Percentiles rank a stretch among this genome's conserved stretches.
Evolutionary conservation across 1,140 invertebrate genomes (phyloP).

Genomic region (Drosophila rhopaloa): DNA sequence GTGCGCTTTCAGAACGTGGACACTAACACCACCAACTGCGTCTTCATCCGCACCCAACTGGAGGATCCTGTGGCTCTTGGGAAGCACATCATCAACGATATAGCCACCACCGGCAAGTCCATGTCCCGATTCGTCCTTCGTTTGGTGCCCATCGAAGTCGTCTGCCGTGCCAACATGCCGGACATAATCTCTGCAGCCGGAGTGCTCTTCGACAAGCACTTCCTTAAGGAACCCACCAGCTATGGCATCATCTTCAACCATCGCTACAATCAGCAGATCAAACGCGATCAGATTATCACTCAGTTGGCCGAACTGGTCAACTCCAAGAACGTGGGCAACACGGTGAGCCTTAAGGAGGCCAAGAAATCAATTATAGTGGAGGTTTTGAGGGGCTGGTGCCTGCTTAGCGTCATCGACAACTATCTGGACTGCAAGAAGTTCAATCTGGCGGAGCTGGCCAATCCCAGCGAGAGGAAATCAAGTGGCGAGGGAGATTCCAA

Average conservation of each 20-base stretch:
- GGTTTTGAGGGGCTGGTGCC: conserved; percentile 89
- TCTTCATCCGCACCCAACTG: conserved; percentile 93
- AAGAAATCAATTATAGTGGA: conserved; percentile 92
- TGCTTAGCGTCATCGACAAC: conserved; percentile 88
- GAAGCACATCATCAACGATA: conserved; percentile 89
- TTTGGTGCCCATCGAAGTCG: conserved; percentile 91
- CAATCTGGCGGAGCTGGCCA: conserved; percentile 86
- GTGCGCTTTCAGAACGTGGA: conserved; percentile 88
- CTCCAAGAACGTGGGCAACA: conserved; percentile 89
- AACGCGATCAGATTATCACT: conserved; percentile 89
- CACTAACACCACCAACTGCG: conserved; percentile 91
- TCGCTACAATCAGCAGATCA: conserved; percentile 91
- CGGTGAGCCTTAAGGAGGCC: conserved; percentile 91
- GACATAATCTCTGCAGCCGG: conserved; percentile 90
- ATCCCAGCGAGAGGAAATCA: conserved; percentile 38
- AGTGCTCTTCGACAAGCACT: conserved; percentile 90
- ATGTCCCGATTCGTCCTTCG: conserved; percentile 91
- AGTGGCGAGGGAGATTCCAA: conserved; percentile 15
- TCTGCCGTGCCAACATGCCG: conserved; percentile 91
- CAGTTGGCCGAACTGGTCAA: conserved; percentile 89
- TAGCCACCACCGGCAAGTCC: conserved; percentile 88
- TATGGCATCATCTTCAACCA: conserved; percentile 93
- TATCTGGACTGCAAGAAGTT: conserved; percentile 89
- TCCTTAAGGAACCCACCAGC: conserved; percentile 89
- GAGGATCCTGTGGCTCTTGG: conserved; percentile 90